Evolutionary conservation across 2,888 invertebrate genomes (phyloP).

Genomic region (Melanargia galathea): DNA sequence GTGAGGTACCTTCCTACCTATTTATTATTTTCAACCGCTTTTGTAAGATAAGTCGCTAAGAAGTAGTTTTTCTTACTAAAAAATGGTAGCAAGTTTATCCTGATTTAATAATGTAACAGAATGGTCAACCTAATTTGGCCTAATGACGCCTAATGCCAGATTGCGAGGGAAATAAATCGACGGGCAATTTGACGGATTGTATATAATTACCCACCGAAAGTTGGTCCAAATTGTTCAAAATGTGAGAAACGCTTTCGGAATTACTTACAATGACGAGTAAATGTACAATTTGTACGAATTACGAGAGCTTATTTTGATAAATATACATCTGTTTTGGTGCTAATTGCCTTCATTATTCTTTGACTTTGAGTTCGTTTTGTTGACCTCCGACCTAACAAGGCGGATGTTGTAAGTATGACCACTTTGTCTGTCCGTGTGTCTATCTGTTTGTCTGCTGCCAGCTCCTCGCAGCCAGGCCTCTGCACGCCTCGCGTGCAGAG

Average conservation of each 20-base stretch:
- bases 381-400: too few species aligned
- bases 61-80: too few species aligned
- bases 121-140: background rate
- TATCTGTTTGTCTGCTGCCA: too few species aligned
- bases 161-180: slow-evolving; percentile 10
- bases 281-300: slow-evolving; percentile 1
- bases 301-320: background rate
- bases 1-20: too few species aligned
- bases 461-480: too few species aligned
- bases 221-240: background rate
- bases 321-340: background rate
- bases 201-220: slow-evolving; percentile 11
- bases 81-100: background rate
- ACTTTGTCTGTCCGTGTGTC: too few species aligned
- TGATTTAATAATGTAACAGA: background rate
- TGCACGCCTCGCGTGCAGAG: too few species aligned
- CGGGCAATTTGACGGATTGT: slow-evolving; percentile 12
- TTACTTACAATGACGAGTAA: background rate
- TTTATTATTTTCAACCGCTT: too few species aligned
- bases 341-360: slow-evolving; percentile 1
- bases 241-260: background rate
- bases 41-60: too few species aligned
- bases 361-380: background rate
- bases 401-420: too few species aligned
- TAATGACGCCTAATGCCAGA: slow-evolving; percentile 11